Evolutionary conservation across 2,888 invertebrate species (phyloP), one percentile per base, ranked within the genome.

Genomic region (Epirrita christyi): DNA sequence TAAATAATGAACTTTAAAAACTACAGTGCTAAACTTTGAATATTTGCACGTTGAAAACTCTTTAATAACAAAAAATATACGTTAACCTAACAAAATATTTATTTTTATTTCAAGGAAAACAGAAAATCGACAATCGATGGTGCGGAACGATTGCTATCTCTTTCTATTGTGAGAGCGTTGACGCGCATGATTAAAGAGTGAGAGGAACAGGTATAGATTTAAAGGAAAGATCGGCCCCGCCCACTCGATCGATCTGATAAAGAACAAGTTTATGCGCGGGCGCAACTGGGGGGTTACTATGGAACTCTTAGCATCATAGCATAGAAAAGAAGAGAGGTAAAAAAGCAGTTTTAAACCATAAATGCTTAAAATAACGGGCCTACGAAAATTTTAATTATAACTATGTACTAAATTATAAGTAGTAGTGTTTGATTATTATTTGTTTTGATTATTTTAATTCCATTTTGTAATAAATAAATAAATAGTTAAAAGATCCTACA

Each of bases 191-290:
- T 59, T 43, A 0, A 50, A 46, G 73, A 32, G 69, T 27, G 78
- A 83, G 60, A 53, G 78, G 67, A 80, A 82, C 69, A 63, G 77
- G 61, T 73, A 74, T 76, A 79, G 64, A 55, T 70, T 71, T 67
- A 67, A 68, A 67, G 64, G 65, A 69, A 73, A 71, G 68, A 73
- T 70, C 73, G 69, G 78, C 84, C 86, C 79, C 89, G 88, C 90
- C 89, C 75, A 77, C 79, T 72, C 76, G 76, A 89, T 88, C 82
- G 87, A 88, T 87, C 86, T 76, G 89, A 88, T 89, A 88, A 84
- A 76, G 72, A 76, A 86, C 87, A 73, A 69, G 85, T 86, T 82
- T 71, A n/a, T 59, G 59, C 59, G 59, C 51, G 51, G 47, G 55
- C 59, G 59, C 59, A 55, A 28, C 13, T 38, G 40, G 41, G n/a